phyloP scores from a whole-genome alignment of 2,888 invertebrate species.

The Chironomus tentans region DNA sequence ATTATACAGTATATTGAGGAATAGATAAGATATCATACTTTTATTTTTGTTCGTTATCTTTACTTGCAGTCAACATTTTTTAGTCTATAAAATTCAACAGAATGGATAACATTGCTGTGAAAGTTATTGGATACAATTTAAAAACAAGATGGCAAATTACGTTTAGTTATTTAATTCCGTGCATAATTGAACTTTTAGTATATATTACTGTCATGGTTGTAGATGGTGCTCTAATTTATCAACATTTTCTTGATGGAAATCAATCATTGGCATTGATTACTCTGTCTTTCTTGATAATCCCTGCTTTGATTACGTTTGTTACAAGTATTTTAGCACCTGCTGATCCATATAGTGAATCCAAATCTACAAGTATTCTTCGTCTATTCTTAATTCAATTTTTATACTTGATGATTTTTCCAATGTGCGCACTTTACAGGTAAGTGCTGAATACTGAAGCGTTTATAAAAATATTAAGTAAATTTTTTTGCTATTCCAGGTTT shows the following conservation, averaged over 20 bases:
- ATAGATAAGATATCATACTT: no score
- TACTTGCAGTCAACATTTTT: no score
- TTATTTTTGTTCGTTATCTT: no score
- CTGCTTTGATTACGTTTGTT: conserved; percentile 42
- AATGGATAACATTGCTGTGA: conserved; percentile 35
- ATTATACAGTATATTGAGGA: no score
- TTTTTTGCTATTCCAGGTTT: conserved; percentile 45
- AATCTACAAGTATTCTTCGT: no score
- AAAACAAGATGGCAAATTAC: conserved; percentile 39
- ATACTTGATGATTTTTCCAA: conserved; percentile 48
- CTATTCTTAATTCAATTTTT: no score
- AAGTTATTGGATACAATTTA: conserved; percentile 38
- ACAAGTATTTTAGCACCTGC: no score
- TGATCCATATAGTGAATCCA: no score
- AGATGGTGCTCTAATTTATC: conserved; percentile 56
- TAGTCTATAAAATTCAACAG: no score
- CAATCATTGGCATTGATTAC: conserved; percentile 45
- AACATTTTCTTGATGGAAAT: conserved; percentile 53
- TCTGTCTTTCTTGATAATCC: conserved; percentile 45
- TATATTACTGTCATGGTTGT: conserved; percentile 59
- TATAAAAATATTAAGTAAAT: no score
- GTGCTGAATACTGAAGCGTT: conserved; percentile 26
- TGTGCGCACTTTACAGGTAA: conserved; percentile 56
- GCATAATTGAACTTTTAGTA: conserved; percentile 49
- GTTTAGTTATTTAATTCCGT: conserved; percentile 46